phyloP scores from a whole-genome alignment of 2,113 vertebrate genomes.

The Bufo gargarizans region DNA sequence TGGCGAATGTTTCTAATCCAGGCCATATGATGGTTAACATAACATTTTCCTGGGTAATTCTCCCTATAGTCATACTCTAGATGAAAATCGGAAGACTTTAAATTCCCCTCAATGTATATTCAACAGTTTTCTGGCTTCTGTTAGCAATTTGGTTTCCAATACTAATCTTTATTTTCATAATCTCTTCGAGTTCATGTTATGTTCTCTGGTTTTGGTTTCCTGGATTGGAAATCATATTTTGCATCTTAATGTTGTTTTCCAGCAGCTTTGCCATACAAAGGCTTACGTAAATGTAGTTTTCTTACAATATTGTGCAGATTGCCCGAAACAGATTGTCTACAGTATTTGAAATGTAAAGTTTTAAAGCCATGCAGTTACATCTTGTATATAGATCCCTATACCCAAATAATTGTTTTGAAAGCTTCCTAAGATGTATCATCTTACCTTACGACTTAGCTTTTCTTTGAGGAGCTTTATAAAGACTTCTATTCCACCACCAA shows the following conservation, averaged over 20 bases:
- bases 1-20: not conserved
- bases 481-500: not conserved
- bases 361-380: slow-evolving; percentile 15
- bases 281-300: slow-evolving; percentile 63
- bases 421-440: slow-evolving; percentile 29
- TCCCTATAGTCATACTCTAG: slow-evolving; percentile 67
- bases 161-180: slow-evolving; percentile 84
- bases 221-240: slow-evolving; percentile 79
- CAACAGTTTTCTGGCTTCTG: slow-evolving; percentile 76
- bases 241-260: slow-evolving; percentile 79
- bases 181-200: slow-evolving; percentile 77
- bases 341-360: slow-evolving; percentile 62
- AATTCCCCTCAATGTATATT: slow-evolving; percentile 75
- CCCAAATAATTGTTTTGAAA: slow-evolving; percentile 33
- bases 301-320: slow-evolving; percentile 65
- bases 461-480: not conserved
- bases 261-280: slow-evolving; percentile 67
- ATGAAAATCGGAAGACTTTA: slow-evolving; percentile 72
- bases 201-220: slow-evolving; percentile 80
- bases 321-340: slow-evolving; percentile 61
- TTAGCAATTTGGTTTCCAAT: slow-evolving; percentile 74
- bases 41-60: slow-evolving; percentile 4
- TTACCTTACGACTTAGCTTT: not conserved
- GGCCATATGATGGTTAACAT: slow-evolving; percentile 24
- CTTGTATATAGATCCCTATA: slow-evolving; percentile 39